Evolutionary conservation across 2,888 invertebrate species (phyloP).

Genomic region (Antitype chi): DNA sequence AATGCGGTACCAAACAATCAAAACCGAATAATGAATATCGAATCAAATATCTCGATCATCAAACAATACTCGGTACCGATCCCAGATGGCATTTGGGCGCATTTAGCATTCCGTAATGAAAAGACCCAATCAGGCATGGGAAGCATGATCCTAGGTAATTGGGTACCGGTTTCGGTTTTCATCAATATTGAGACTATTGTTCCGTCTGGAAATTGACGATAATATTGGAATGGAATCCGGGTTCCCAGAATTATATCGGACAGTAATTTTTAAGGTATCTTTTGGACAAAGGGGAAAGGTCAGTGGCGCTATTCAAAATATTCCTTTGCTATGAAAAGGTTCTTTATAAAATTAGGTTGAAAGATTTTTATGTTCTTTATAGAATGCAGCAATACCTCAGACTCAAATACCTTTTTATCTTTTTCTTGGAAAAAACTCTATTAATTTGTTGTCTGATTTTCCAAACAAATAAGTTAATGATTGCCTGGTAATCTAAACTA

Average conservation of each 20-base stretch:
- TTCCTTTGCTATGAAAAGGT: slow-evolving; percentile 36
- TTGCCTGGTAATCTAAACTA: background rate
- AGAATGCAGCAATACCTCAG: background rate
- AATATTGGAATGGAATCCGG: slow-evolving; percentile 36
- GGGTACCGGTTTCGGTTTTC: slow-evolving; percentile 60
- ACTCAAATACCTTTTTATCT: background rate
- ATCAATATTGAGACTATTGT: slow-evolving; percentile 56
- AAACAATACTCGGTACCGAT: slow-evolving; percentile 57
- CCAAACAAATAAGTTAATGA: background rate
- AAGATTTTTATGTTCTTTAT: slow-evolving; percentile 1
- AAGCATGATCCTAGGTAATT: slow-evolving; percentile 59
- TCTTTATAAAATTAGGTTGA: slow-evolving; percentile 22
- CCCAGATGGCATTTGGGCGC: slow-evolving; percentile 44
- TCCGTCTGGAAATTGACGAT: slow-evolving; percentile 38
- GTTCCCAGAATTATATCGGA: slow-evolving; percentile 29
- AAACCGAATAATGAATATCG: slow-evolving; percentile 62
- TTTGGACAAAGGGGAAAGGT: slow-evolving; percentile 46
- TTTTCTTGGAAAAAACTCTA: background rate
- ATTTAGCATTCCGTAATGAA: slow-evolving; percentile 62
- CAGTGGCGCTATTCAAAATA: slow-evolving; percentile 37
- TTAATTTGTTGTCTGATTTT: background rate
- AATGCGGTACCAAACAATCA: slow-evolving; percentile 57
- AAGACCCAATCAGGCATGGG: slow-evolving; percentile 63
- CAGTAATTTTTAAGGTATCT: slow-evolving; percentile 42
- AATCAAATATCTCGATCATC: slow-evolving; percentile 51